phyloP scores from a whole-genome alignment of 2,888 invertebrate species.

The Drosophila paranaensis region DNA sequence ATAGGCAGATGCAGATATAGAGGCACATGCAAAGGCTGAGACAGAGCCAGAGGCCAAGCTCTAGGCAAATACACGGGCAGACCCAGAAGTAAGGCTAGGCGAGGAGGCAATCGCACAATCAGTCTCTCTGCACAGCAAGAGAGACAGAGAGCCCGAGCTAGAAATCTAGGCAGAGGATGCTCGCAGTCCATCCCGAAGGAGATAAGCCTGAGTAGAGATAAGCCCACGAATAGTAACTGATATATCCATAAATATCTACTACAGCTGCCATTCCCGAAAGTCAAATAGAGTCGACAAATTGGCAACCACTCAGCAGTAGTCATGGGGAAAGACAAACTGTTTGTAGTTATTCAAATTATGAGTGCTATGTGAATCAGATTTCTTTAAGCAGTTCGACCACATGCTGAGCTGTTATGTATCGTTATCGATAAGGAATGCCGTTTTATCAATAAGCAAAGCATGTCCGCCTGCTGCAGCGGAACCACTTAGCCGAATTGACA shows the following conservation, averaged over 20 bases:
- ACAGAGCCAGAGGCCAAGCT: background rate
- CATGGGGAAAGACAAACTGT: background rate
- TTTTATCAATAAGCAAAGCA: background rate
- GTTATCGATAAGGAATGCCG: background rate
- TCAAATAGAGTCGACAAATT: too few relatives aligned
- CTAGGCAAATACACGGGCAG: background rate
- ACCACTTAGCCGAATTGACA: slow-evolving; percentile 6
- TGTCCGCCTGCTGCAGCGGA: slow-evolving; percentile 8
- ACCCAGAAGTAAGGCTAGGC: background rate
- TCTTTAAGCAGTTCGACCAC: background rate
- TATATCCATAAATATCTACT: too few relatives aligned
- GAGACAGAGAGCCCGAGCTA: background rate
- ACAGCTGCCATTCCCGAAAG: too few relatives aligned
- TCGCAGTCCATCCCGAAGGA: too few relatives aligned
- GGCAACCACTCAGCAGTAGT: too few relatives aligned
- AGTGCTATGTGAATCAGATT: background rate
- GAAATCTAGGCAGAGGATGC: too few relatives aligned
- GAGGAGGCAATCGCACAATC: background rate
- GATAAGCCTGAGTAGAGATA: too few relatives aligned
- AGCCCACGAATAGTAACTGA: too few relatives aligned
- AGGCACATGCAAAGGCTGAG: background rate
- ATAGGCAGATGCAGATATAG: background rate
- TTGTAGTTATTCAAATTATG: background rate
- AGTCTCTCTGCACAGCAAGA: background rate
- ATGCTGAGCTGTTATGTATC: background rate